Percentiles rank a stretch among this genome's conserved stretches.
Evolutionary conservation across 2,113 vertebrate genomes (phyloP).

Genomic region (Apeltes quadracus): DNA sequence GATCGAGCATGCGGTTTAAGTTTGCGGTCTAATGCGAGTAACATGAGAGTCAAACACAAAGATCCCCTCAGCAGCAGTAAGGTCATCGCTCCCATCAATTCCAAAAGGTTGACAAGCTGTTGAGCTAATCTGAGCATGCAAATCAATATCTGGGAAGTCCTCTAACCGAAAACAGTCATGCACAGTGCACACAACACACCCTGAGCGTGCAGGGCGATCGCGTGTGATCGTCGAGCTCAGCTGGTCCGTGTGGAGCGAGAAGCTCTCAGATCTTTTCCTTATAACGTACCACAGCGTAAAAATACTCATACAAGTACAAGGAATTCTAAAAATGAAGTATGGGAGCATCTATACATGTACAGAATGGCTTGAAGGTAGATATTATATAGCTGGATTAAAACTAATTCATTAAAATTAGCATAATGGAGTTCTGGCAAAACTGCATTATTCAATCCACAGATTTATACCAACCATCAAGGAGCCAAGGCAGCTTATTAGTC

Average conservation of each 20-base stretch:
- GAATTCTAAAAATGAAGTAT: background rate
- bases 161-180: constrained; percentile 18
- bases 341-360: background rate
- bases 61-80: constrained; percentile 20
- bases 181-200: constrained; percentile 30
- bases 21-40: background rate
- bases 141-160: constrained; percentile 57
- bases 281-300: background rate
- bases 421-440: background rate
- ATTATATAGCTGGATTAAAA: background rate
- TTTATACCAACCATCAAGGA: background rate
- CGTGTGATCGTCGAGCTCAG: background rate
- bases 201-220: background rate
- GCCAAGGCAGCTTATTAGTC: too few relatives aligned
- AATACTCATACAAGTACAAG: background rate
- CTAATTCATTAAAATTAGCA: background rate
- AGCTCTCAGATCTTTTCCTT: background rate
- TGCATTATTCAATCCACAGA: background rate
- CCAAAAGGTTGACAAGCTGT: constrained; percentile 34
- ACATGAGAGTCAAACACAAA: constrained; percentile 22
- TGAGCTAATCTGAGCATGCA: constrained; percentile 43
- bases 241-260: background rate
- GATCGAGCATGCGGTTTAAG: background rate
- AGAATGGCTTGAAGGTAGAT: background rate
- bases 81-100: constrained; percentile 55